Evolutionary conservation across 1,140 invertebrate genomes (phyloP).

Genomic region (Drosophila lacteicornis): DNA sequence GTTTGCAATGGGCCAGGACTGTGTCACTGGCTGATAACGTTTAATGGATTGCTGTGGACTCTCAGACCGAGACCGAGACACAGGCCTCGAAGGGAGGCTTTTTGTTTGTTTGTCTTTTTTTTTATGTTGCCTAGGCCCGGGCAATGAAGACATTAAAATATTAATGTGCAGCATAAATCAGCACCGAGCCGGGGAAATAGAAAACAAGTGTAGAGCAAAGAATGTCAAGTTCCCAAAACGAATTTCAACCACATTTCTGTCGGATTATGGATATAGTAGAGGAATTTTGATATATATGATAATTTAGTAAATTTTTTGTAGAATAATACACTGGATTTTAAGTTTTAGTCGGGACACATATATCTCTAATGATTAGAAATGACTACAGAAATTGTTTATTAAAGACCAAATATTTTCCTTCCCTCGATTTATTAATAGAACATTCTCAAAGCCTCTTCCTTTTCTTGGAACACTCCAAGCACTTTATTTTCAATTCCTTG

Average conservation of each 20-base stretch:
- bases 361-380: no score
- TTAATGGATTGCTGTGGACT: conserved; percentile 74
- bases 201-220: not conserved
- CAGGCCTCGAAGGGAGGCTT: conserved; percentile 11
- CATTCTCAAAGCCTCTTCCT: not conserved
- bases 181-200: conserved; percentile 7
- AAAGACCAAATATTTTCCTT: not conserved
- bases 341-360: no score
- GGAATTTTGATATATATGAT: no score
- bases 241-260: not conserved
- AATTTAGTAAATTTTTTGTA: not conserved
- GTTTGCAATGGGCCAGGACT: conserved; percentile 52
- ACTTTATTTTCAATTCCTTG: conserved; percentile 24
- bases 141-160: conserved; percentile 84
- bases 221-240: conserved; percentile 9
- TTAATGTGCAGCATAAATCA: conserved; percentile 82
- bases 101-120: conserved; percentile 29
- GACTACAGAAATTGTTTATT: not conserved
- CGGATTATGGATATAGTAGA: no score
- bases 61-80: conserved; percentile 19
- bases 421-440: not conserved
- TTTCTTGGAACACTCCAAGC: conserved; percentile 12
- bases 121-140: conserved; percentile 55
- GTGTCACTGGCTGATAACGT: conserved; percentile 77
- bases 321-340: not conserved